Evolutionary conservation across 2,888 invertebrate genomes (phyloP), one percentile per base, ranked within the genome.

Genomic region (Quadroppia sp.): DNA sequence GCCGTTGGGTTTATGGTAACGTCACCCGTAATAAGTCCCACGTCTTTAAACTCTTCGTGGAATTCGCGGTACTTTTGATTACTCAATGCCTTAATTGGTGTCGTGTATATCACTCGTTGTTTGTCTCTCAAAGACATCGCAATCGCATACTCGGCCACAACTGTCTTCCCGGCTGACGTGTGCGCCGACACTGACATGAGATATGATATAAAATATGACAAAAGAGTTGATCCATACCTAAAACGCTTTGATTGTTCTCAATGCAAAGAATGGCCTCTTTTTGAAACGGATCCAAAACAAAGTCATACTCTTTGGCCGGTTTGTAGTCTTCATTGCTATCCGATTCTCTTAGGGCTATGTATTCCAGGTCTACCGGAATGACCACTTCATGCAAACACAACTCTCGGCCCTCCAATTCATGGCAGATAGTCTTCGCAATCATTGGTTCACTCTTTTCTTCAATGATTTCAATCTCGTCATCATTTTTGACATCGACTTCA

Each of bases 31-130:
- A 97, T 87, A 0, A 97, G 85, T 0, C 97, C 96, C 3, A 97
- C 95, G 81, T 94, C 94, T 25, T 90, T 89, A 81, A 98, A 99
- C 73, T 88, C 89, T 74, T 88, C 88, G 82, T 92, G 94, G 82
- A 99, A 99, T 81, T 99, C 99, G 36, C 96, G 88, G 84, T 94
- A 99, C 82, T 99, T 99, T 82, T 99, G 99, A 85, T 99, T 99
- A 0, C 98, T 99, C 1, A 99, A 84, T 0, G 99, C 99, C 85
- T 99, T 99, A 78, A 99, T 98, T 0, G 99, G 99, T 0, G 98
- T 98, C 0, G 99, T 99, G 83, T 99, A 99, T 77, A 99, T 91
- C 1, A 92, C 88, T 79, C 92, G 69, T 7, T 73, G 74, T 2
- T n/a, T 53, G 20, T 32, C 32, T 1, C 71, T 9, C 25, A 76